Conservation (phyloP, 2,888 invertebrate species). For the Anorthoa munda region DNA sequence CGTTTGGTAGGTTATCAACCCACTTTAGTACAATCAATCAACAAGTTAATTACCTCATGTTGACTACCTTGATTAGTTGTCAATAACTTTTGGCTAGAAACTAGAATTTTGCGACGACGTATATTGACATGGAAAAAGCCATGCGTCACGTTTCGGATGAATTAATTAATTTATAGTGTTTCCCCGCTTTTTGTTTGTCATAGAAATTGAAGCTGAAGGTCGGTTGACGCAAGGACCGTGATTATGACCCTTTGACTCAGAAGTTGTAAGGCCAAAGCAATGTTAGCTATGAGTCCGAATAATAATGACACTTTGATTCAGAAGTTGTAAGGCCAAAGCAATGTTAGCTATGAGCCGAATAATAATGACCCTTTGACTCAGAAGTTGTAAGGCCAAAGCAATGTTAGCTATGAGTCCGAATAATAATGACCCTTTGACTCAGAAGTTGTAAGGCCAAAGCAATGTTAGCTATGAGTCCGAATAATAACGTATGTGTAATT, state of each 20-base stretch:
- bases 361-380: neutral
- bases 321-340: neutral
- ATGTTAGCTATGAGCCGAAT: neutral
- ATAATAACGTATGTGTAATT: neutral
- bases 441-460: neutral
- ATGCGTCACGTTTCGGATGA: neutral
- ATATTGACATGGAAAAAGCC: neutral
- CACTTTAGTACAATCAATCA: neutral
- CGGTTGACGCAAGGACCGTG: neutral
- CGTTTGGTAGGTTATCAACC: neutral
- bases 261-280: neutral
- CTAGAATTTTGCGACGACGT: neutral
- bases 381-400: neutral
- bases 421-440: neutral
- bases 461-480: neutral
- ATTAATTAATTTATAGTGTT: neutral
- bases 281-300: neutral
- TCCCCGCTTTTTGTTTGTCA: neutral
- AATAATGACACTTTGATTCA: neutral
- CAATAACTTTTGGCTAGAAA: conserved; percentile 1
- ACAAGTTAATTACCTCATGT: neutral
- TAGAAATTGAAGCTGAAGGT: neutral
- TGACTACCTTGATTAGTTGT: neutral
- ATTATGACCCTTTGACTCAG: neutral
- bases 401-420: neutral